These are phyloP conservation scores for Dryas iulia DNA, from an alignment of 1,140 invertebrate genomes.

Conservation along the genomic window DNA sequence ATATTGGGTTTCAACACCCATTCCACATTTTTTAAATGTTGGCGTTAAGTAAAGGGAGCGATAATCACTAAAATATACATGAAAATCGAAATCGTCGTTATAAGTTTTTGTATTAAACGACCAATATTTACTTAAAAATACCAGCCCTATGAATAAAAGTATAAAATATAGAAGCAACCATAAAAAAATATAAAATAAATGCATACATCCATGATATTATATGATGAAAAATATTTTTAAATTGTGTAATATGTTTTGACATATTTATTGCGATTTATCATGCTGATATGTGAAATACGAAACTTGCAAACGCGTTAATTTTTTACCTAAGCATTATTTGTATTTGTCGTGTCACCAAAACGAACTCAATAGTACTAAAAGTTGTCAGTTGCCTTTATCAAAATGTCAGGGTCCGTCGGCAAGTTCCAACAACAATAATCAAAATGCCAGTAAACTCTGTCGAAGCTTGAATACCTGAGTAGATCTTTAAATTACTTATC, in stretches of 20 bases:
- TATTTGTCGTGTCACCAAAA: slow-evolving; percentile 19
- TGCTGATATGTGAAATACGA: background rate
- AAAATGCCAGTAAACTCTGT: slow-evolving; percentile 56
- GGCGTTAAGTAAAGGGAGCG: too few species aligned
- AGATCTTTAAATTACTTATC: slow-evolving; percentile 36
- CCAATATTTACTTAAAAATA: too few species aligned
- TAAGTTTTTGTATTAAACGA: background rate
- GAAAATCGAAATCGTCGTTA: too few species aligned
- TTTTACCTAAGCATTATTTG: slow-evolving; percentile 8
- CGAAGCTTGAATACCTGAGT: slow-evolving; percentile 42
- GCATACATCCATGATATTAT: background rate
- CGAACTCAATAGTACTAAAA: slow-evolving; percentile 18
- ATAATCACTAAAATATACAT: too few species aligned
- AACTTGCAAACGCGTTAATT: slow-evolving; percentile 8
- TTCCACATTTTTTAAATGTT: too few species aligned
- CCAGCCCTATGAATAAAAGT: too few species aligned
- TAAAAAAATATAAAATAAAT: too few species aligned
- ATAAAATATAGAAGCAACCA: too few species aligned
- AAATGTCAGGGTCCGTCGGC: slow-evolving; percentile 70
- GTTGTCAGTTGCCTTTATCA: slow-evolving; percentile 32
- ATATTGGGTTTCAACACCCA: too few species aligned
- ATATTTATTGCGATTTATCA: background rate
- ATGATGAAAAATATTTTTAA: background rate
- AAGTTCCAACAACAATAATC: slow-evolving; percentile 46
- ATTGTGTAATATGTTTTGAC: background rate